Base-by-base conservation (phyloP, 2,888 invertebrate species). In the Mythimna pallens region DNA sequence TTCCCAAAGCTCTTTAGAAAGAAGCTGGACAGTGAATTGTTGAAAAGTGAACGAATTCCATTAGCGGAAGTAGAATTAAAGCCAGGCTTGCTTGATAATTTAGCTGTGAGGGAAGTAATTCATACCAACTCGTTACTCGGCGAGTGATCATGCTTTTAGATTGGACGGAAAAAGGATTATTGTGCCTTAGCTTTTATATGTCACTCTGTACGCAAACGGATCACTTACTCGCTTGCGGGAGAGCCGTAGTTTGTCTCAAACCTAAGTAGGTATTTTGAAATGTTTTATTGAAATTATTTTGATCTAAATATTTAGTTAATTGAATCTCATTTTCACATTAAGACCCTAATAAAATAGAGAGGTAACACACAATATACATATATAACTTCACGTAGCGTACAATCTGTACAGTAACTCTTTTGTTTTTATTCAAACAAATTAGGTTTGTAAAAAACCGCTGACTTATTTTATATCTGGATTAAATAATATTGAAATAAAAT, bases 31-130 rank as follows among this genome's bases (percentile, higher is more conserved):
- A 89, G 86, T 88, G 90, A 89, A 92, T 91, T 91, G 89, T 91
- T 89, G 91, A 92, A 90, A 92, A 92, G 90, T 89, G 90, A 91
- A 92, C 91, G 92, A 92, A 93, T 92, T 92, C 90, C 92, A 93
- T 93, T 92, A 93, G 86, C 83, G 87, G 85, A 89, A 93, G 92
- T 92, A 89, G 90, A 92, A 89, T 92, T 89, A 92, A 91, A 91
- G 89, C 87, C 87, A 83, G 86, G 83, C 88, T 77, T 87, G 85
- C 86, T 89, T 88, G 87, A 90, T 91, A 91, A 92, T 90, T 90
- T 88, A 87, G 86, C 88, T 86, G 83, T 71, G 85, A 87, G 80
- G 86, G 80, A 76, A 88, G 88, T 89, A 84, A 88, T 90, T 88
- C 83, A 82, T 80, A 87, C 86, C 84, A 87, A 87, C 87, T 90